These are phyloP conservation scores for Spinus olivaceus DNA, from an alignment of 2,797 vertebrate genomes.

Conservation along the genomic window DNA sequence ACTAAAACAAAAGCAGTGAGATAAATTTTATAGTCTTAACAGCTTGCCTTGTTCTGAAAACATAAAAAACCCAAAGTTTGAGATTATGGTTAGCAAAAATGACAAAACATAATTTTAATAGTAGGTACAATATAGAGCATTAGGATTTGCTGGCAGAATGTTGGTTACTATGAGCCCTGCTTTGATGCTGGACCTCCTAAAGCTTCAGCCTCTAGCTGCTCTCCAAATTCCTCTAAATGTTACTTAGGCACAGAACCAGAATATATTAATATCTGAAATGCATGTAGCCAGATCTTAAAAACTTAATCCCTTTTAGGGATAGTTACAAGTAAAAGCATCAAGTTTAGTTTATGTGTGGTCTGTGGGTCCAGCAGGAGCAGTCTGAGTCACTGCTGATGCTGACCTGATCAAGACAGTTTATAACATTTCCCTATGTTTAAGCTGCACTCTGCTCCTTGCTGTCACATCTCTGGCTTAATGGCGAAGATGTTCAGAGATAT, in stretches of 20 bases:
- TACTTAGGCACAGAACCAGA: background rate
- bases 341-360: background rate
- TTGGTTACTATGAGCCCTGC: background rate
- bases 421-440: background rate
- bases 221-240: conserved; percentile 33
- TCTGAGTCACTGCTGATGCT: background rate
- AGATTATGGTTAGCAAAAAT: conserved; percentile 2
- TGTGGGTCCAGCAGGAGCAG: background rate
- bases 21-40: background rate
- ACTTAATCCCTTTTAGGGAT: background rate
- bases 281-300: background rate
- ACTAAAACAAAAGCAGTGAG: background rate
- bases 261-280: background rate
- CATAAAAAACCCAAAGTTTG: background rate
- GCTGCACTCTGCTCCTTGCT: background rate
- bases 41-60: background rate
- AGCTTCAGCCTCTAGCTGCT: background rate
- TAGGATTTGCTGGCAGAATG: background rate
- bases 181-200: background rate
- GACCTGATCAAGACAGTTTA: background rate
- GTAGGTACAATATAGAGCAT: conserved; percentile 12
- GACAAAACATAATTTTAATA: conserved; percentile 21
- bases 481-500: background rate
- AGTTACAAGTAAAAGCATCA: background rate
- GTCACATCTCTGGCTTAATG: background rate